A percentile compares a stretch with the other conserved stretches of the same genome.
phyloP scores from a whole-genome alignment of 2,888 invertebrate species.

The Carpatolechia fugitivella region DNA sequence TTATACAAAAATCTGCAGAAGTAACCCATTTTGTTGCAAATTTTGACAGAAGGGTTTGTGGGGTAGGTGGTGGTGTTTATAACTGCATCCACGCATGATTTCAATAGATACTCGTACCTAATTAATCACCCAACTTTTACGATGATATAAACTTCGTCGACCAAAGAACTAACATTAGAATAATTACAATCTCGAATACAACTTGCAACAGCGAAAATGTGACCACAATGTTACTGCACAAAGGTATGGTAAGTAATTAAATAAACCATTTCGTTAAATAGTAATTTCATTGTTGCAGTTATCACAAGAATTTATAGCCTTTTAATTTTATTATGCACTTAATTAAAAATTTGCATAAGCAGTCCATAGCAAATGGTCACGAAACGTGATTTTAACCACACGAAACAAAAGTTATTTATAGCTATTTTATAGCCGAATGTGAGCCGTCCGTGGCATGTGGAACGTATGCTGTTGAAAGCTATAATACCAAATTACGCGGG shows the following conservation, averaged over 20 bases:
- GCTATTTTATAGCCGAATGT: not conserved
- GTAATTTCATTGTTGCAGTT: not conserved
- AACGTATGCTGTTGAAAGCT: not conserved
- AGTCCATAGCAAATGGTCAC: not conserved
- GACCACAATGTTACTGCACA: not conserved
- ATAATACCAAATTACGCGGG: not conserved
- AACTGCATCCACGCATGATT: too few species aligned
- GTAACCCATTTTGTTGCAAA: too few species aligned
- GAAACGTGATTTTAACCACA: not conserved
- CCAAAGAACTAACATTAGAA: too few species aligned
- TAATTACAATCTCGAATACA: too few species aligned
- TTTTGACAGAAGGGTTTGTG: too few species aligned
- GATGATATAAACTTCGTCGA: too few species aligned
- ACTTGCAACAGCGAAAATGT: not conserved
- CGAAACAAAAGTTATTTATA: not conserved
- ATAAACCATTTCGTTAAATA: not conserved
- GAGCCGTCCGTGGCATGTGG: not conserved
- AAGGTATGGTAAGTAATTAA: not conserved
- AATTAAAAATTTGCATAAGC: slow-evolving; percentile 1
- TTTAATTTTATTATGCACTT: not conserved
- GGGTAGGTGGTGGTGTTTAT: too few species aligned
- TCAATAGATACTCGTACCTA: too few species aligned
- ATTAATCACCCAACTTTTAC: too few species aligned
- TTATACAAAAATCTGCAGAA: too few species aligned
- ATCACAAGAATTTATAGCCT: not conserved